Percentiles rank a stretch among this genome's conserved stretches.
Evolutionary conservation across 2,113 vertebrate genomes (phyloP).

Genomic region (Rhinolophus sinicus): DNA sequence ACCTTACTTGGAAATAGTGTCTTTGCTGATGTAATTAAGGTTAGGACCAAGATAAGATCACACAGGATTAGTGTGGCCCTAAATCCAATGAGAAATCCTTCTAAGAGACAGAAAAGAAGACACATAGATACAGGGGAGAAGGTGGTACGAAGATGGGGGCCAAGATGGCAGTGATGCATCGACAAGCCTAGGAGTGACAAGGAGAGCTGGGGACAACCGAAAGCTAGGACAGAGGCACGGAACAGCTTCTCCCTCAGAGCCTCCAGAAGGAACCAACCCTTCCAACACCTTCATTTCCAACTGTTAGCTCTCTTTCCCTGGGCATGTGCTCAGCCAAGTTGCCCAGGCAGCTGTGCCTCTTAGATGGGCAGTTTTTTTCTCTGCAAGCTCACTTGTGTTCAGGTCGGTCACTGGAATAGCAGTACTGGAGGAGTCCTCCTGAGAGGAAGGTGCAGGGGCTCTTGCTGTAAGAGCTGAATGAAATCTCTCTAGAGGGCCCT

Average conservation of each 20-base stretch:
- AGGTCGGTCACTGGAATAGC: rapidly evolving
- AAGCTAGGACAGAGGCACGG: not conserved
- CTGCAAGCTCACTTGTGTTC: not conserved
- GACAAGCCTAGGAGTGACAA: not conserved
- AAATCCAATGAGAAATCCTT: not conserved
- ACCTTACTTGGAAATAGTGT: not conserved
- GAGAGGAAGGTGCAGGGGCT: not conserved
- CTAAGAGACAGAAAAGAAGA: not conserved
- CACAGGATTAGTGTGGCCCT: not conserved
- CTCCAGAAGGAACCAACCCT: not conserved
- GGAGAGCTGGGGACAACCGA: no score
- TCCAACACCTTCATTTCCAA: rapidly evolving
- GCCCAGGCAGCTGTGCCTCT: not conserved
- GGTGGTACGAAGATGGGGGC: rapidly evolving
- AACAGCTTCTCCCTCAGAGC: no score
- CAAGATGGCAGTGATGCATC: rapidly evolving
- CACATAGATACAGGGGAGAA: not conserved
- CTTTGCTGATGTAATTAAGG: not conserved
- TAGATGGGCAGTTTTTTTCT: not conserved
- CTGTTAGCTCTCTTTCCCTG: no score
- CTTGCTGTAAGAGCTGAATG: not conserved
- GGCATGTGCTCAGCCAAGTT: not conserved
- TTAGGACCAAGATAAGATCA: not conserved
- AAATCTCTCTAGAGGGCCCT: not conserved
- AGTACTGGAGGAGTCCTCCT: rapidly evolving